A percentile compares a stretch with the other conserved stretches of the same genome.
These are phyloP conservation scores for Anolis apletophallus DNA, from an alignment of 2,797 vertebrate species.

Conservation along the genomic window DNA sequence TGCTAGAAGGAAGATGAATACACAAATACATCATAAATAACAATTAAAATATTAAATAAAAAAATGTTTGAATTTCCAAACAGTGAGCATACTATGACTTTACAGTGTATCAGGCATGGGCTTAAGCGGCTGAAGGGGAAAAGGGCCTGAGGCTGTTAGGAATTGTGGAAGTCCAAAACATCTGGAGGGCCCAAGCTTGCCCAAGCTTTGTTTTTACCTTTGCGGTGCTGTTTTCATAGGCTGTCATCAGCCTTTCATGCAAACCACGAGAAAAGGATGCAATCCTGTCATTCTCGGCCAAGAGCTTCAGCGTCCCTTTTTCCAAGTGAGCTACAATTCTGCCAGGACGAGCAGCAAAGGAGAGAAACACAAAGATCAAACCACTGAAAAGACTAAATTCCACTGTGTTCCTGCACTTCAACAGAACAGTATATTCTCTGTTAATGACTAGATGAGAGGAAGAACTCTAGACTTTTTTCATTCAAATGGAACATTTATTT, in stretches of 20 bases:
- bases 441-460: background rate
- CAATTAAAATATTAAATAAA: background rate
- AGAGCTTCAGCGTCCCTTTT: slow-evolving; percentile 90
- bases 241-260: slow-evolving; percentile 84
- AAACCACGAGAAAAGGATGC: slow-evolving; percentile 87
- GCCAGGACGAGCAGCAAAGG: slow-evolving; percentile 44
- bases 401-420: background rate
- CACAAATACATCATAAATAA: slow-evolving; percentile 7
- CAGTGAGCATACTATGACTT: background rate
- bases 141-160: too few species aligned
- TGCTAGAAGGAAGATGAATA: slow-evolving; percentile 20
- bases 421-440: background rate
- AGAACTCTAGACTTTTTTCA: background rate
- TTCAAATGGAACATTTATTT: background rate
- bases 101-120: background rate
- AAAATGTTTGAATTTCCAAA: background rate
- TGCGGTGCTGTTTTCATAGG: slow-evolving; percentile 88
- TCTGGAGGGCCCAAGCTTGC: too few species aligned
- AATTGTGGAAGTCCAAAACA: too few species aligned
- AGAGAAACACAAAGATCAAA: background rate
- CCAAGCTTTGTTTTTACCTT: slow-evolving; percentile 80
- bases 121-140: too few species aligned
- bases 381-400: background rate
- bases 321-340: slow-evolving; percentile 90
- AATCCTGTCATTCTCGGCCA: slow-evolving; percentile 95